Conservation (phyloP, 2,113 vertebrate genomes). For the Brienomyrus brachyistius region DNA sequence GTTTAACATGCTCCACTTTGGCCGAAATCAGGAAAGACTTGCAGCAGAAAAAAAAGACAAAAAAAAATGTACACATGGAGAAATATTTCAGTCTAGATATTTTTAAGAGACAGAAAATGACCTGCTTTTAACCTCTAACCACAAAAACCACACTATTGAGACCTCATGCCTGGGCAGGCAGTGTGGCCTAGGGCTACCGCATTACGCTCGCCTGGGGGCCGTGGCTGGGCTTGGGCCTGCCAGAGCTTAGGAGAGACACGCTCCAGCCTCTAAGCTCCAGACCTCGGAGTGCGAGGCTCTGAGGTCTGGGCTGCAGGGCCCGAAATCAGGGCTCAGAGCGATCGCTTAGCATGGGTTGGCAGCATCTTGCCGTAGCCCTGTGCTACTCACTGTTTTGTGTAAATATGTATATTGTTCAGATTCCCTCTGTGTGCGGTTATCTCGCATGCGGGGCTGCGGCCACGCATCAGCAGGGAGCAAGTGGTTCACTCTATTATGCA, state of each 20-base stretch:
- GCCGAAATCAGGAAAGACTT: slow-evolving; percentile 50
- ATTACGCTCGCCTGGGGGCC: slow-evolving; percentile 8
- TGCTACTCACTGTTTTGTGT: slow-evolving; percentile 13
- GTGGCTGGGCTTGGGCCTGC: neutral
- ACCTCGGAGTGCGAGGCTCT: neutral
- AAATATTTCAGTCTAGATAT: slow-evolving; percentile 78
- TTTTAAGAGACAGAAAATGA: slow-evolving; percentile 62
- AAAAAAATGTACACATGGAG: slow-evolving; percentile 51
- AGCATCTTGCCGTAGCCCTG: neutral
- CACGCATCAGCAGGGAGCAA: neutral
- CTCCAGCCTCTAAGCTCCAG: neutral
- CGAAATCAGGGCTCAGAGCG: slow-evolving; percentile 2
- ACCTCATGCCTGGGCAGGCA: slow-evolving; percentile 65
- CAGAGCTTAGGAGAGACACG: neutral
- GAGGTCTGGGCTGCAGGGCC: neutral
- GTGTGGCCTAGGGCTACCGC: slow-evolving; percentile 27
- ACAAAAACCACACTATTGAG: slow-evolving; percentile 81
- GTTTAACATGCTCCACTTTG: slow-evolving; percentile 89
- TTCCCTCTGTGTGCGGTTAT: neutral
- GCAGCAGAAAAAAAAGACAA: slow-evolving; percentile 59
- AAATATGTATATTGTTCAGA: slow-evolving; percentile 8
- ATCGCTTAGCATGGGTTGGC: neutral
- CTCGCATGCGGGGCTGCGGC: neutral
- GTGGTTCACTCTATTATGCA: neutral
- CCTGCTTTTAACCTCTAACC: slow-evolving; percentile 87